These are phyloP conservation scores for Axinella damicornis DNA, from an alignment of 37 sponge, comb jelly and placozoan genomes.

Conservation along the genomic window DNA sequence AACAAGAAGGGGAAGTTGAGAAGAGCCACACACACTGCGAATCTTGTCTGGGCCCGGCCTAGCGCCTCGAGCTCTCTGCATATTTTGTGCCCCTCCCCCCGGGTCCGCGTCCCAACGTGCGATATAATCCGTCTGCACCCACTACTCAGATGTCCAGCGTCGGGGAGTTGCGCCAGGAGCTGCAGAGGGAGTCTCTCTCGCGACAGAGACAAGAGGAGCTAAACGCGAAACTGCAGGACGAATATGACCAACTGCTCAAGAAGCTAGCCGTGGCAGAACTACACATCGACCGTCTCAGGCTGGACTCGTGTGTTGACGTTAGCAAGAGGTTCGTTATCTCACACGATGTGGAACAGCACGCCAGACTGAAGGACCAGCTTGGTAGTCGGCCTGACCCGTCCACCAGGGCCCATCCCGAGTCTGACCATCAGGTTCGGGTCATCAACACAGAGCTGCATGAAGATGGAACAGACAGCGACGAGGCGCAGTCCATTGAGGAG, in stretches of 20 bases:
- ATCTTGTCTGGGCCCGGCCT: too few species aligned
- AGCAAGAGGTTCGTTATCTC: slow-evolving; percentile 16
- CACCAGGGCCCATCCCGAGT: too few species aligned
- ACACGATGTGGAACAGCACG: background rate
- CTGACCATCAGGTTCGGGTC: too few species aligned
- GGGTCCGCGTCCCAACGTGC: too few species aligned
- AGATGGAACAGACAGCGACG: background rate
- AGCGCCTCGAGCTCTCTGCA: too few species aligned
- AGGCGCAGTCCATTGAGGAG: background rate
- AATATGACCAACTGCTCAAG: slow-evolving; percentile 63
- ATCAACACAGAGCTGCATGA: too few species aligned
- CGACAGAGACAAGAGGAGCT: slow-evolving; percentile 29
- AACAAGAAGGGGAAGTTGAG: too few species aligned
- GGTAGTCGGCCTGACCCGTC: background rate
- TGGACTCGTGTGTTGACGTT: slow-evolving; percentile 32
- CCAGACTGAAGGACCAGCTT: background rate
- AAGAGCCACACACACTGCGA: too few species aligned
- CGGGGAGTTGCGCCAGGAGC: background rate
- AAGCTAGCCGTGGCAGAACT: slow-evolving; percentile 71
- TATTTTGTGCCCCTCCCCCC: too few species aligned
- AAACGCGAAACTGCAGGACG: slow-evolving; percentile 34
- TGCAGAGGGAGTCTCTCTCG: slow-evolving; percentile 5
- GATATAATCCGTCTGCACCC: too few species aligned
- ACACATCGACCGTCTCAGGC: slow-evolving; percentile 73
- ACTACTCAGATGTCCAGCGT: too few species aligned